Evolutionary conservation across 2,113 vertebrate genomes (phyloP).

Genomic region (Clarias batrachus): DNA sequence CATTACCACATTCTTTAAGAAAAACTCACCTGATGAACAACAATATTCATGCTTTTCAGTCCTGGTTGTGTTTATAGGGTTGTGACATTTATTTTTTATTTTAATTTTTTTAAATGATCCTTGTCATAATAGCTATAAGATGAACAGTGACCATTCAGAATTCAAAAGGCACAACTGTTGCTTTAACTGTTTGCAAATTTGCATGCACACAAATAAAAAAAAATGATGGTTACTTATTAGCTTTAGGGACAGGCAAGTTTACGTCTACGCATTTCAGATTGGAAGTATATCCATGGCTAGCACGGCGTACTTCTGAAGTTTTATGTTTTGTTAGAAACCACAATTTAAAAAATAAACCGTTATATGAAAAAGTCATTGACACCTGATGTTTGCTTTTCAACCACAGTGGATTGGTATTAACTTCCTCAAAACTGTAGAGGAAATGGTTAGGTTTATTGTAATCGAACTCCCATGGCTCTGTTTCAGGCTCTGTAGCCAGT

Average conservation of each 20-base stretch:
- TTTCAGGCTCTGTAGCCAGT: neutral
- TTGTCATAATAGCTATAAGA: neutral
- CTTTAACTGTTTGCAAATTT: neutral
- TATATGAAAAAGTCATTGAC: neutral
- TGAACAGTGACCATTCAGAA: neutral
- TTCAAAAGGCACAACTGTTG: neutral
- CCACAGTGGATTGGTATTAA: conserved; percentile 21
- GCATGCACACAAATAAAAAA: neutral
- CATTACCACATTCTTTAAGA: too few species aligned
- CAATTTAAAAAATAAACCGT: neutral
- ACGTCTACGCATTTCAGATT: neutral
- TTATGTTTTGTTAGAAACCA: neutral
- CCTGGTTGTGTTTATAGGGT: neutral
- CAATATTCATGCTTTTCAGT: neutral
- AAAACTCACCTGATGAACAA: too few species aligned
- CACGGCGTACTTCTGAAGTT: neutral
- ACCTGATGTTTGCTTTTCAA: conserved; percentile 11
- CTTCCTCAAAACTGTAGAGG: conserved; percentile 36
- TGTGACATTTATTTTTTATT: neutral
- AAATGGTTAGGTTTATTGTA: conserved; percentile 24
- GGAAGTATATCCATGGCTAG: neutral
- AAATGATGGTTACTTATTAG: conserved; percentile 6
- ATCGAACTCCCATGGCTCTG: neutral
- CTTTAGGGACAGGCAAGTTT: neutral
- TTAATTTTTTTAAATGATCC: neutral